A percentile compares a stretch with the other conserved stretches of the same genome.
Conservation (phyloP, 2,888 invertebrate species). For the Drosophila falleni region DNA sequence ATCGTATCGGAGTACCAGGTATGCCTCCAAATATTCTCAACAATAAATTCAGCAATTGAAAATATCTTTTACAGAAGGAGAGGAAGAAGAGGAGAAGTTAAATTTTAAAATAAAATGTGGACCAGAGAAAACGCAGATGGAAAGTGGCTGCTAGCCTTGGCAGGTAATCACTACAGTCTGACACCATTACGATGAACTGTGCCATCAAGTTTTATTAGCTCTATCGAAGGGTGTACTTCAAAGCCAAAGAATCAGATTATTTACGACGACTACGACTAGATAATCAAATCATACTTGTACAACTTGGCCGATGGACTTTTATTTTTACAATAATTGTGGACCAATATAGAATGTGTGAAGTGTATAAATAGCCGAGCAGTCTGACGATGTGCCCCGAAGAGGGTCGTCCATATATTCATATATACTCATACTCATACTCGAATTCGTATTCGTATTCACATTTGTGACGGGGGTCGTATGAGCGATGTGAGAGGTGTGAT, state of each 20-base stretch:
- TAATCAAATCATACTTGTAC: constrained; percentile 31
- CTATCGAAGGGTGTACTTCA: constrained; percentile 33
- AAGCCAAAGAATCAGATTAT: constrained; percentile 24
- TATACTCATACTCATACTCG: constrained; percentile 9
- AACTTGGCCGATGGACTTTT: constrained; percentile 23
- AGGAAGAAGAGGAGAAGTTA: constrained; percentile 8
- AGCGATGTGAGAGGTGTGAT: constrained; percentile 34
- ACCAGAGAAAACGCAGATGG: constrained; percentile 52
- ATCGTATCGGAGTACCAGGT: constrained; percentile 16
- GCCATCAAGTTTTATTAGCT: constrained; percentile 38
- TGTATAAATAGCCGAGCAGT: constrained; percentile 49
- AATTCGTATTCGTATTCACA: constrained; percentile 9
- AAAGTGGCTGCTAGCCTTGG: constrained; percentile 79
- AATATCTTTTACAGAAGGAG: constrained; percentile 7
- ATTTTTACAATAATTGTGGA: constrained; percentile 43
- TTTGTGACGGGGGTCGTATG: constrained; percentile 1
- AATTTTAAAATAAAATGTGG: constrained; percentile 50
- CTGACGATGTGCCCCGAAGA: not conserved
- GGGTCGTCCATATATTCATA: constrained; percentile 1
- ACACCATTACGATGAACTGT: constrained; percentile 4
- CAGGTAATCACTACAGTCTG: constrained; percentile 72
- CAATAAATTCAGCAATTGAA: not conserved
- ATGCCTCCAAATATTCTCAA: not conserved
- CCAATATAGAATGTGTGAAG: constrained; percentile 54
- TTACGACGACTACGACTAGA: constrained; percentile 12